phyloP scores from a whole-genome alignment of 2,113 vertebrate genomes.

The Ptychochromis oligacanthus region DNA sequence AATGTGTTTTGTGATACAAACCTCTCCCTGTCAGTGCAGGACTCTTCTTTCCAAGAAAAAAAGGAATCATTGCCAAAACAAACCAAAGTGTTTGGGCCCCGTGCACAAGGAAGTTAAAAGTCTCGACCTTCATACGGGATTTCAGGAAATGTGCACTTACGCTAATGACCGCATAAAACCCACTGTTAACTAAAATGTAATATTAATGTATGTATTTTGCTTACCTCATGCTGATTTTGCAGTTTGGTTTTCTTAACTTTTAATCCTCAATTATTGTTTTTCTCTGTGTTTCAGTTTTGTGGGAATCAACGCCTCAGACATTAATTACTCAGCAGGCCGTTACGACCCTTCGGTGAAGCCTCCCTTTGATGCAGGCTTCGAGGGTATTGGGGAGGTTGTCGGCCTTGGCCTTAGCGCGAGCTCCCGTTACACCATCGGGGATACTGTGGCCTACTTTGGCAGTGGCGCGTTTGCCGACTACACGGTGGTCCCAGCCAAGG shows the following conservation, averaged over 20 bases:
- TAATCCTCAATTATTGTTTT: constrained; percentile 8
- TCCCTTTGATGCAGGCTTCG: constrained; percentile 90
- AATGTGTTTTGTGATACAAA: constrained; percentile 72
- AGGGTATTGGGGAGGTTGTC: constrained; percentile 91
- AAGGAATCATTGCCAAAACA: constrained; percentile 64
- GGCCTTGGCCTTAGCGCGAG: constrained; percentile 91
- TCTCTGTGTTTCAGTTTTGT: constrained; percentile 84
- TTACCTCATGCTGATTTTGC: neutral
- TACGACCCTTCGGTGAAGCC: constrained; percentile 85
- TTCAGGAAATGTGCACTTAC: constrained; percentile 22
- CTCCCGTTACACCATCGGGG: constrained; percentile 83
- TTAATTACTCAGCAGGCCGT: constrained; percentile 91
- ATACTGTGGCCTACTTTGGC: constrained; percentile 85
- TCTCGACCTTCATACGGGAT: constrained; percentile 55
- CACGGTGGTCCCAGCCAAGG: constrained; percentile 82
- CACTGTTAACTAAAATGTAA: neutral
- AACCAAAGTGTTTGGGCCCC: constrained; percentile 43
- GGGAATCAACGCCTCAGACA: constrained; percentile 93
- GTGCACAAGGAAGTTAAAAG: constrained; percentile 49
- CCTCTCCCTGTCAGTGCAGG: constrained; percentile 66
- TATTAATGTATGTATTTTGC: neutral
- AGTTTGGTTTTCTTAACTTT: constrained; percentile 12
- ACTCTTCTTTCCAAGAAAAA: constrained; percentile 52
- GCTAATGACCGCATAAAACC: constrained; percentile 20
- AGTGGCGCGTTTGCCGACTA: constrained; percentile 91